Evolutionary conservation across 1,140 invertebrate genomes (phyloP).

Genomic region (Chelonus insularis): DNA sequence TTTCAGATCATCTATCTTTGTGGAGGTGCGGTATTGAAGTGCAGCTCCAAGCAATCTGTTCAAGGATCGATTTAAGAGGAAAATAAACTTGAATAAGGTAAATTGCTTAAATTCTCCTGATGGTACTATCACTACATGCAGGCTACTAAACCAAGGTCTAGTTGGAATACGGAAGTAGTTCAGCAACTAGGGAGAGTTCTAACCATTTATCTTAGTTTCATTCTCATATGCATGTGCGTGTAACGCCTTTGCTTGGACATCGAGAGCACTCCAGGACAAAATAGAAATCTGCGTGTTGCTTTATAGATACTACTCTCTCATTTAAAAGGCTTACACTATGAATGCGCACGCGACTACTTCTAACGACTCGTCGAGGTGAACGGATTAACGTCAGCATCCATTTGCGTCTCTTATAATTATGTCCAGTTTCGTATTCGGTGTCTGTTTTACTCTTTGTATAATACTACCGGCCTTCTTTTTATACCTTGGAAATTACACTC

Average conservation of each 20-base stretch:
- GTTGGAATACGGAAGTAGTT: conserved; percentile 18
- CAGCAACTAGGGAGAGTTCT: neutral
- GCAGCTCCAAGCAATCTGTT: conserved; percentile 5
- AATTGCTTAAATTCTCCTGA: neutral
- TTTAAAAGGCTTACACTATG: conserved; percentile 18
- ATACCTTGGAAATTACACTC: too few relatives aligned
- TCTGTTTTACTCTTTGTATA: too few relatives aligned
- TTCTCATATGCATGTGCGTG: neutral
- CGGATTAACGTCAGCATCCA: conserved; percentile 26
- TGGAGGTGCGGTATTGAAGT: conserved; percentile 11
- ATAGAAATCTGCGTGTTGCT: conserved; percentile 27
- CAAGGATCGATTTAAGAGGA: conserved; percentile 1
- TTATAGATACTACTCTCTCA: neutral
- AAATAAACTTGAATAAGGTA: neutral
- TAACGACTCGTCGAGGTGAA: conserved; percentile 21
- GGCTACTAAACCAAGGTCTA: neutral
- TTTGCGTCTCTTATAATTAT: conserved; percentile 26
- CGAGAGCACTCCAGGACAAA: conserved; percentile 22
- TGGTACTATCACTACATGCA: too few relatives aligned
- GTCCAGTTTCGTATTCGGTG: conserved; percentile 6
- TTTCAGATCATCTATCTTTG: conserved; percentile 16
- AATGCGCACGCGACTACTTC: conserved; percentile 26
- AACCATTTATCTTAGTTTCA: conserved; percentile 9
- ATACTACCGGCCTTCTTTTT: too few relatives aligned
- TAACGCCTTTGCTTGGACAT: conserved; percentile 16